These are phyloP conservation scores for Chirona hameri DNA, from an alignment of 2,888 invertebrate genomes.

Conservation along the genomic window DNA sequence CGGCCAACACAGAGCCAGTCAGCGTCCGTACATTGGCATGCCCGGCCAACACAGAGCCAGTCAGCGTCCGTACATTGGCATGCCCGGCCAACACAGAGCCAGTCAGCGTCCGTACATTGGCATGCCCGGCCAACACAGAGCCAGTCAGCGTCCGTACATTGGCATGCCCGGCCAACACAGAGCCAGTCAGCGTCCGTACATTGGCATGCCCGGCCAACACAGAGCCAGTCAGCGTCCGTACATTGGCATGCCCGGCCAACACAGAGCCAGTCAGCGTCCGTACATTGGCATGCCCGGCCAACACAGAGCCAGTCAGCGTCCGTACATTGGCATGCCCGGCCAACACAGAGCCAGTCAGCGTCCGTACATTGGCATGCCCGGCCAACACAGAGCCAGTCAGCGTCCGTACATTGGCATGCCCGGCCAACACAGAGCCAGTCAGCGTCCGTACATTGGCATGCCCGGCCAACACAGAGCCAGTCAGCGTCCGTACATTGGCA, in stretches of 20 bases:
- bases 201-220: conserved; percentile 71
- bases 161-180: conserved; percentile 62
- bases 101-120: conserved; percentile 72
- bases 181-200: conserved; percentile 58
- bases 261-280: conserved; percentile 48
- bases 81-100: conserved; percentile 52
- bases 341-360: neutral
- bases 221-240: conserved; percentile 53
- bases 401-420: conserved; percentile 88
- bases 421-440: no score
- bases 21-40: conserved; percentile 88
- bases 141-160: conserved; percentile 66
- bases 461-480: conserved; percentile 33
- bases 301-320: neutral
- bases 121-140: conserved; percentile 58
- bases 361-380: conserved; percentile 88
- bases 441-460: conserved; percentile 88
- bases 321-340: conserved; percentile 88
- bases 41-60: conserved; percentile 33
- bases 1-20: no score
- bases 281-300: conserved; percentile 82
- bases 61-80: conserved; percentile 78
- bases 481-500: conserved; percentile 78
- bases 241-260: conserved; percentile 77
- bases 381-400: no score